Base-by-base conservation (phyloP, 2,113 vertebrate species). In the Marcusenius ussheri region DNA sequence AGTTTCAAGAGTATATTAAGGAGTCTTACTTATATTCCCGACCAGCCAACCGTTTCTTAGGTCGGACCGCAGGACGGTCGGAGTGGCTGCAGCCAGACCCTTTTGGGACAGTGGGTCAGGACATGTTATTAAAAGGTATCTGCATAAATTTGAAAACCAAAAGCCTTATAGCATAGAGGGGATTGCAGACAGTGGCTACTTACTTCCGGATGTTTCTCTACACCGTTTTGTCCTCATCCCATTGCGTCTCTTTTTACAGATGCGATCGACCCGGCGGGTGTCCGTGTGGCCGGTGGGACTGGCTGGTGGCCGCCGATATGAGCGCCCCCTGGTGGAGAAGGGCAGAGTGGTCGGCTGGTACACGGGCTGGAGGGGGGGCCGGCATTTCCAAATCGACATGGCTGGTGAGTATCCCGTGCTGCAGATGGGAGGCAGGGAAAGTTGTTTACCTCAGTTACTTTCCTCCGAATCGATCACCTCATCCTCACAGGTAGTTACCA, bases 271-370 rank as follows among this genome's bases (percentile, higher is more conserved):
- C 0, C 95, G 92, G 88, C 96, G 95, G 83, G 97, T 97, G 3
- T 96, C 96, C 0, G 97, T 97, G 0, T 97, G 97, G 97, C 97
- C 97, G 0, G 97, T 97, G 91, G 97, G 97, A 0, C 94, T 97
- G 66, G 96, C 96, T 0, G 96, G 96, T 0, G 97, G 97, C 10
- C 95, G 97, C 1, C 95, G 96, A 15, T 97, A 97, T 0, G 97
- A 97, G 91, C 96, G 97, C 8, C 97, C 97, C 0, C 19, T 97
- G 0, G 97, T 97, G 93, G 94, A 97, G 58, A 95, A 96, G 0
- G 97, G 97, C 91, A 96, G 94, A 31, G 97, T 97, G 0, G 96
- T 97, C 0, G 96, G 96, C 80, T 97, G 97, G 97, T 97, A 97
- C 93, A 97, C 97, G 0, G 97, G 97, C 92, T 97, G 97, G 96